These are phyloP conservation scores for Chinchilla lanigera DNA, from an alignment of 2,113 vertebrate genomes.

Conservation along the genomic window DNA sequence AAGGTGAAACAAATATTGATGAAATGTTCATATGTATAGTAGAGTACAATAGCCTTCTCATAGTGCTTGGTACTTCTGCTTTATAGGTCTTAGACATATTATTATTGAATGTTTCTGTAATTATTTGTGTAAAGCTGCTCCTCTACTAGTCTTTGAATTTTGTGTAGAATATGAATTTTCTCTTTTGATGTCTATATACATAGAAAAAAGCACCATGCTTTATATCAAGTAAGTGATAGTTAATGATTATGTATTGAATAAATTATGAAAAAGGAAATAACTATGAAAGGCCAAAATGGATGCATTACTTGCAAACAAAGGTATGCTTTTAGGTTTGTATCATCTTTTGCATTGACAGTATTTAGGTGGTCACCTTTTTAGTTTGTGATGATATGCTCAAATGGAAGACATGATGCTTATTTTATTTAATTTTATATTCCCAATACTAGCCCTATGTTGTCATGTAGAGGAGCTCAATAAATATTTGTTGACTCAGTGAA, in stretches of 20 bases:
- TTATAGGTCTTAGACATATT: not conserved
- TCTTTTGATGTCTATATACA: not conserved
- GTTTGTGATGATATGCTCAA: not conserved
- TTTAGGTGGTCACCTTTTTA: not conserved
- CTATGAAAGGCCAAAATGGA: not conserved
- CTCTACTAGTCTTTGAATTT: not conserved
- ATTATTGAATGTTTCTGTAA: conserved; percentile 20
- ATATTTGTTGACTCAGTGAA: conserved; percentile 22
- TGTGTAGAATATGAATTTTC: not conserved
- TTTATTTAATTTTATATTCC: conserved; percentile 38
- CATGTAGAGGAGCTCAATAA: not conserved
- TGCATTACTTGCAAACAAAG: not conserved
- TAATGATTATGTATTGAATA: not conserved
- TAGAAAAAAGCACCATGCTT: conserved; percentile 2
- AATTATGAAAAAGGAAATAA: not conserved
- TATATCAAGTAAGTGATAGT: not conserved
- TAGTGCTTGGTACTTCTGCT: not conserved
- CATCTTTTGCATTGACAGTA: not conserved
- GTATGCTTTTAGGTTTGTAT: not conserved
- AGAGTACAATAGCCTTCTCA: not conserved
- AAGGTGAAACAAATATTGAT: not conserved
- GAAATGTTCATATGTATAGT: not conserved
- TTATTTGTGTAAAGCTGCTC: not conserved
- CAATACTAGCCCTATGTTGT: not conserved
- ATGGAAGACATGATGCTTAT: not conserved